Base-by-base conservation (phyloP, 2,888 invertebrate genomes). In the Cephus pygmeus region DNA sequence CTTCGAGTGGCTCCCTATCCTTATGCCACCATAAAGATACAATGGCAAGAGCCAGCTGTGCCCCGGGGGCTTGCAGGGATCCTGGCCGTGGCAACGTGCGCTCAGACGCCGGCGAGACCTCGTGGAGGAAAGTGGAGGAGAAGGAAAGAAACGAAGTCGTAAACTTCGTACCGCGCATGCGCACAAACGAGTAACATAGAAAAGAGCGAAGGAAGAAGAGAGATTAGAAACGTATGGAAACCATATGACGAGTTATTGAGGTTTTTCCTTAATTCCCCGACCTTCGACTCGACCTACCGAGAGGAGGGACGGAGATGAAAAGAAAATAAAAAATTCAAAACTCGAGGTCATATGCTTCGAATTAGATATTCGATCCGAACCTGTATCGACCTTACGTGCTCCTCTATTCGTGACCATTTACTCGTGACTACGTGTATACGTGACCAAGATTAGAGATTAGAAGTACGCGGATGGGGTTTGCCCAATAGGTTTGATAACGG, bases 31-130 rank as follows among this genome's bases (percentile, higher is more conserved):
- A 74, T 82, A 83, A 84, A 83, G 81, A 83, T 81, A 84, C 84
- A 83, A 84, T 83, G 82, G 82, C 77, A 77, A 78, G 78, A 73
- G 76, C 76, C 84, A 84, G 84, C 83, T 84, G 84, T 82, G 73
- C 79, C 81, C 78, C 74, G 73, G 75, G 80, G 81, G 77, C 77
- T 76, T 1, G 9, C 9, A 23, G 6, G 56, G 56, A 30, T 30
- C 15, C 11, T 12, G 12, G 30, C 1, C 71, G 30, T 31, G 31
- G 71, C 34, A 11, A 15, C 71, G 71, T 71, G 71, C 0, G 31
- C 71, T 71, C 30, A 71, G 23, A 15, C 11, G 23, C 12, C 11
- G 9, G 11, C 0, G 23, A 74, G 74, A n/a, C 23, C 6, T 74
- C 30, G 12, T 30, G 1, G 36, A 34, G 36, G 34, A 23, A 34